Percentiles rank a stretch among this genome's conserved stretches.
These are phyloP conservation scores for Oenanthe melanoleuca DNA, from an alignment of 2,113 vertebrate genomes.

Conservation along the genomic window DNA sequence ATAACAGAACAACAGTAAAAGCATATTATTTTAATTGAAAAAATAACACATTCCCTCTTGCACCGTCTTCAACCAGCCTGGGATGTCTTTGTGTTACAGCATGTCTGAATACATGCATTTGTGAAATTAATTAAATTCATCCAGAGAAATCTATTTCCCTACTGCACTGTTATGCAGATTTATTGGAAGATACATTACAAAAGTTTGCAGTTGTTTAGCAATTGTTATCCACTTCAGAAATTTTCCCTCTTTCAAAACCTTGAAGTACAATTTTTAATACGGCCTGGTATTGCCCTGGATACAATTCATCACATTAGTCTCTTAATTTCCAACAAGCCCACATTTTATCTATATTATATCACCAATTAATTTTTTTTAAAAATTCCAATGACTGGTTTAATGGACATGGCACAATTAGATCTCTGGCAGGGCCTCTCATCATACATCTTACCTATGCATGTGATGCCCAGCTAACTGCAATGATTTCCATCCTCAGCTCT, in stretches of 20 bases:
- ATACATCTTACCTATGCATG: neutral
- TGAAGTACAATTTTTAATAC: neutral
- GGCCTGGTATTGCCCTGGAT: neutral
- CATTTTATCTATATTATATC: neutral
- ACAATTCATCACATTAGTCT: neutral
- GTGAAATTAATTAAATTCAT: conserved; percentile 27
- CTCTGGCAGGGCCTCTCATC: neutral
- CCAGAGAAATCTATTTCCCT: conserved; percentile 11
- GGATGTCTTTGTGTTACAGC: neutral
- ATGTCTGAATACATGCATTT: neutral
- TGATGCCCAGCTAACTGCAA: neutral
- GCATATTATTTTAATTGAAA: neutral
- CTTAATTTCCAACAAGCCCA: neutral
- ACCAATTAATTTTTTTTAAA: neutral
- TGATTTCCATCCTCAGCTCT: neutral
- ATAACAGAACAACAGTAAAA: neutral
- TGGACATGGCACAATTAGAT: neutral
- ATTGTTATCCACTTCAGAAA: conserved; percentile 13
- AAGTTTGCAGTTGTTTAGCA: conserved; percentile 24
- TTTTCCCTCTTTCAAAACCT: neutral
- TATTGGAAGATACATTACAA: neutral
- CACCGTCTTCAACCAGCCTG: neutral
- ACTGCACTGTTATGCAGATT: neutral
- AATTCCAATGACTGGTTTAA: neutral
- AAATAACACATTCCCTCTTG: neutral